phyloP scores from a whole-genome alignment of 2,113 vertebrate genomes.

The Paramormyrops kingsleyae region DNA sequence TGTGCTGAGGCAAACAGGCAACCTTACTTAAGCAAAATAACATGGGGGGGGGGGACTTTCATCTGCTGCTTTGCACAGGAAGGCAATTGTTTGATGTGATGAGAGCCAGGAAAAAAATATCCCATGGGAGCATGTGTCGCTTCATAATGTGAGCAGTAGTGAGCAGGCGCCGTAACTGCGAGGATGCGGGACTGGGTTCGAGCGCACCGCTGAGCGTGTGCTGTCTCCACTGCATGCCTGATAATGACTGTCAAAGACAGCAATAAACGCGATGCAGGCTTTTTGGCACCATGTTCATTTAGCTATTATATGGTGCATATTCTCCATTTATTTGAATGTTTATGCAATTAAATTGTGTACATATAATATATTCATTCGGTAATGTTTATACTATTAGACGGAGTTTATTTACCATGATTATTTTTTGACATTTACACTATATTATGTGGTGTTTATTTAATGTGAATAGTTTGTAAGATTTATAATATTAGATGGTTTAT shows the following conservation, averaged over 20 bases:
- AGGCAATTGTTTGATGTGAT: conserved; percentile 5
- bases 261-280: background rate
- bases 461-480: background rate
- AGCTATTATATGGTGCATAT: background rate
- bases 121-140: background rate
- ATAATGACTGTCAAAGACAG: background rate
- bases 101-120: background rate
- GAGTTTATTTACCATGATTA: background rate
- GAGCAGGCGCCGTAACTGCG: background rate
- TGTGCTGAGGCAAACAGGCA: background rate
- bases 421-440: background rate
- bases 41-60: background rate
- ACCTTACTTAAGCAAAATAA: background rate
- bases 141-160: background rate
- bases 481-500: background rate
- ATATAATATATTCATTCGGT: background rate
- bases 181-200: background rate
- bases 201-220: background rate
- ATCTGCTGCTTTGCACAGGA: background rate
- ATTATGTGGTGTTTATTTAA: background rate
- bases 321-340: background rate
- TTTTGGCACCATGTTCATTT: background rate
- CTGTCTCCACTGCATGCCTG: background rate
- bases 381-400: background rate
- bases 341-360: background rate